Percentiles rank a stretch among this genome's conserved stretches.
Evolutionary conservation across 2,797 vertebrate genomes (phyloP).

Genomic region (Menidia menidia): DNA sequence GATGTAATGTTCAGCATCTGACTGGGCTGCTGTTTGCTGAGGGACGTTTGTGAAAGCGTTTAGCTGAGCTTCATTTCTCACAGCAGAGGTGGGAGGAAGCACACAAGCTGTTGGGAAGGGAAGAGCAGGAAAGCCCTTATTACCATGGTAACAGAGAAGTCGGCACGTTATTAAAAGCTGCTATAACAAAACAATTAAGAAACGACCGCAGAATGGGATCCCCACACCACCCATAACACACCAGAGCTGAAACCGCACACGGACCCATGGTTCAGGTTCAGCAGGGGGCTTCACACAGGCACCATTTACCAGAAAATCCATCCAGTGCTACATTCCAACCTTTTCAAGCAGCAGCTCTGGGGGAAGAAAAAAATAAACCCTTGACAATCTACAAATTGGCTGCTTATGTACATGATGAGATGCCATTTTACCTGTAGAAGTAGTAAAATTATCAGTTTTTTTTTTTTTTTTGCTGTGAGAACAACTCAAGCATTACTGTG

Average conservation of each 20-base stretch:
- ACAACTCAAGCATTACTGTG: background rate
- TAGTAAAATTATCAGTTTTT: no score
- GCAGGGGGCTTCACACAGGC: background rate
- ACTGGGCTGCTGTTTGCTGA: conserved; percentile 43
- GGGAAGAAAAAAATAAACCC: background rate
- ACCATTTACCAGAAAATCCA: background rate
- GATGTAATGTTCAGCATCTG: conserved; percentile 24
- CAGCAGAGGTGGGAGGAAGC: conserved; percentile 39
- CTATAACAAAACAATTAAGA: conserved; percentile 61
- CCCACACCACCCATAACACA: conserved; percentile 1
- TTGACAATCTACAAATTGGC: background rate
- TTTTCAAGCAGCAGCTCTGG: background rate
- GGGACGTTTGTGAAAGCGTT: conserved; percentile 29
- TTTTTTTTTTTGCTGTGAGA: background rate
- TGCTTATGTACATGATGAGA: background rate
- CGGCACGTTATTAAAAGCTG: conserved; percentile 57
- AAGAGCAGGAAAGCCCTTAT: conserved; percentile 80
- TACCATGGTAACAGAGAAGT: conserved; percentile 83
- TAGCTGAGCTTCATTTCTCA: conserved; percentile 46
- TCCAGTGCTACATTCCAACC: conserved; percentile 3
- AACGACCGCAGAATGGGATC: conserved; percentile 39
- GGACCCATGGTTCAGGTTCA: background rate
- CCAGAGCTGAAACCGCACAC: background rate
- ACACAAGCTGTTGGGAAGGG: conserved; percentile 50
- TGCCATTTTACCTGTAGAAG: no score